These are phyloP conservation scores for Chaetops frenatus DNA, from an alignment of 2,113 vertebrate species.

Conservation along the genomic window DNA sequence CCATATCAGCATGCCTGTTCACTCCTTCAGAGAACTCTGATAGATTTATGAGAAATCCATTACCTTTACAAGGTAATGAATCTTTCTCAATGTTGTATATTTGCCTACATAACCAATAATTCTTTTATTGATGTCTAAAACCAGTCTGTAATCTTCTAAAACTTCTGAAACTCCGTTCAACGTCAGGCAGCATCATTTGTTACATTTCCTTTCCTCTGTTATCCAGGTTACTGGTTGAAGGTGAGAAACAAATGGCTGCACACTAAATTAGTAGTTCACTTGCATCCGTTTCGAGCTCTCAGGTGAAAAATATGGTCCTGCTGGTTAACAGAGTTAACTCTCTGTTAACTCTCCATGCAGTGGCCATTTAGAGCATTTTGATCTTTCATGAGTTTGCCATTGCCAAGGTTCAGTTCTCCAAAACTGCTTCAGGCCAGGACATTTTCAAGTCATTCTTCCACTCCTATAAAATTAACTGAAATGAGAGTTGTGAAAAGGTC, in stretches of 20 bases:
- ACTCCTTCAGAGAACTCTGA: neutral
- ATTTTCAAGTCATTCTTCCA: neutral
- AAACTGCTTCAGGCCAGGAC: neutral
- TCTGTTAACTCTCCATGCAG: neutral
- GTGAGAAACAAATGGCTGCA: neutral
- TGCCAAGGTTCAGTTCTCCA: neutral
- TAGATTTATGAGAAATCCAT: neutral
- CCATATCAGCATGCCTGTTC: neutral
- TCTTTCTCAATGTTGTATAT: neutral
- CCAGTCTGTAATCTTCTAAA: neutral
- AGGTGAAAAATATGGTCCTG: neutral
- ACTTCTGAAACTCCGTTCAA: neutral
- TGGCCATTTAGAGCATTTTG: neutral
- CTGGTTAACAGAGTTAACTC: neutral
- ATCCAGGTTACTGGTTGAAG: neutral
- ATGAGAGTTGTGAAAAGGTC: neutral
- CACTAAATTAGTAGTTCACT: neutral
- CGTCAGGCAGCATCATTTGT: neutral
- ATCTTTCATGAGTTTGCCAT: neutral
- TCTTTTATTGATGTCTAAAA: neutral
- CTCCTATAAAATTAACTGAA: neutral
- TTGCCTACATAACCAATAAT: neutral
- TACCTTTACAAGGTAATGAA: neutral
- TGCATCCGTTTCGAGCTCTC: neutral
- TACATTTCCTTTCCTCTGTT: neutral